These are phyloP conservation scores for Drosophila varians DNA, from an alignment of 1,140 invertebrate genomes.

Conservation along the genomic window DNA sequence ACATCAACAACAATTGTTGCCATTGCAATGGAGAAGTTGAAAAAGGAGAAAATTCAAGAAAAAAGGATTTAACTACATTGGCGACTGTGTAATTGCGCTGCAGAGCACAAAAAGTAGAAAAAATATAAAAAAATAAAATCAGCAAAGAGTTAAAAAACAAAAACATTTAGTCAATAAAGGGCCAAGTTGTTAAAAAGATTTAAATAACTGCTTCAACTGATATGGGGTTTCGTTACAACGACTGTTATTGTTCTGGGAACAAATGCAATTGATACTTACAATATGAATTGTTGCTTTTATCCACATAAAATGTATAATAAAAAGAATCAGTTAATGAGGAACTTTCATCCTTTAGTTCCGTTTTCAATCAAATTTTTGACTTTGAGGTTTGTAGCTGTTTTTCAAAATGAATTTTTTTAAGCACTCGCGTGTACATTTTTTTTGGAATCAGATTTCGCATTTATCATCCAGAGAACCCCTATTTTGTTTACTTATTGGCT, in stretches of 20 bases:
- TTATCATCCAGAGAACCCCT: slow-evolving; percentile 3
- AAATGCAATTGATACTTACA: slow-evolving; percentile 1
- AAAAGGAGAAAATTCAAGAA: slow-evolving; percentile 34
- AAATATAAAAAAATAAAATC: slow-evolving; percentile 12
- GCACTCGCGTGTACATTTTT: slow-evolving; percentile 8
- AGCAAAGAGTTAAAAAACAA: slow-evolving; percentile 14
- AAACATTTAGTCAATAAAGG: slow-evolving; percentile 42
- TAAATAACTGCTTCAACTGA: slow-evolving; percentile 9
- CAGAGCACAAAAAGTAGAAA: slow-evolving; percentile 1
- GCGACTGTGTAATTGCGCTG: slow-evolving; percentile 53
- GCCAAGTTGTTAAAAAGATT: slow-evolving; percentile 18
- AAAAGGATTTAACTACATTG: slow-evolving; percentile 43
- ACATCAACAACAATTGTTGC: slow-evolving; percentile 33
- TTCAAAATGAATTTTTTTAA: not conserved
- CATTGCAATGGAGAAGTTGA: slow-evolving; percentile 52
- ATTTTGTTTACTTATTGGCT: slow-evolving; percentile 16
- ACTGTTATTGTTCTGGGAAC: not conserved
- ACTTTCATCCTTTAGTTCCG: not conserved
- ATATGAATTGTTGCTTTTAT: not conserved
- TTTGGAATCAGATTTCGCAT: slow-evolving; percentile 1
- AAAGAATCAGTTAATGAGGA: too few relatives aligned
- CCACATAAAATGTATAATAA: not conserved
- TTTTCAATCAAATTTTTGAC: not conserved
- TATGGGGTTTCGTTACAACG: not conserved
- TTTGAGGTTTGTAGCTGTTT: not conserved